Percentiles rank a stretch among this genome's conserved stretches.
Conservation (phyloP, 2,888 invertebrate species). For the Dioctria linearis region DNA sequence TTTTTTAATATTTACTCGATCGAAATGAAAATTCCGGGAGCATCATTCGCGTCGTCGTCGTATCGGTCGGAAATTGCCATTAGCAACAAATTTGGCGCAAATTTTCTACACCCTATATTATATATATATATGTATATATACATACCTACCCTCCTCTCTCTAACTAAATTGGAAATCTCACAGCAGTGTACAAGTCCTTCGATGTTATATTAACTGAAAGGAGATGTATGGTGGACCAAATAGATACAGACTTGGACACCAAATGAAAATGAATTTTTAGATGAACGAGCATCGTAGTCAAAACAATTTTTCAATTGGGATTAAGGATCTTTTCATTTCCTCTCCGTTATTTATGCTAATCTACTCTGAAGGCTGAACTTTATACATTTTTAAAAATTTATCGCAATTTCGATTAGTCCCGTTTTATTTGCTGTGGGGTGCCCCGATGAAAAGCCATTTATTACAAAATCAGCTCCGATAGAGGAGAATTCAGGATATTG, state of each 20-base stretch:
- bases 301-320: conserved; percentile 47
- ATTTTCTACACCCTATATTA: neutral
- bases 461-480: too few relatives aligned
- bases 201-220: too few relatives aligned
- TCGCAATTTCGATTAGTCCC: too few relatives aligned
- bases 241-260: neutral
- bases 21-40: neutral
- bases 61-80: conserved; percentile 17
- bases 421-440: too few relatives aligned
- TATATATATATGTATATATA: too few relatives aligned
- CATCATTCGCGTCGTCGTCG: too few relatives aligned
- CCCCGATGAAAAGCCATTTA: too few relatives aligned
- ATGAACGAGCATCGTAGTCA: conserved; percentile 15
- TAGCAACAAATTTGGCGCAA: conserved; percentile 36
- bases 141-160: neutral
- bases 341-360: conserved; percentile 38
- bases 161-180: conserved; percentile 38
- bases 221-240: too few relatives aligned
- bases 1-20: conserved; percentile 45
- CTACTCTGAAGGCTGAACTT: neutral
- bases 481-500: too few relatives aligned
- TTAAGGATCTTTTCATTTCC: conserved; percentile 39
- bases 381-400: too few relatives aligned
- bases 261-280: conserved; percentile 19
- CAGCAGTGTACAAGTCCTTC: too few relatives aligned